Evolutionary conservation across 2,113 vertebrate genomes (phyloP), one percentile per base, ranked within the genome.

Genomic region (Phainopepla nitens): DNA sequence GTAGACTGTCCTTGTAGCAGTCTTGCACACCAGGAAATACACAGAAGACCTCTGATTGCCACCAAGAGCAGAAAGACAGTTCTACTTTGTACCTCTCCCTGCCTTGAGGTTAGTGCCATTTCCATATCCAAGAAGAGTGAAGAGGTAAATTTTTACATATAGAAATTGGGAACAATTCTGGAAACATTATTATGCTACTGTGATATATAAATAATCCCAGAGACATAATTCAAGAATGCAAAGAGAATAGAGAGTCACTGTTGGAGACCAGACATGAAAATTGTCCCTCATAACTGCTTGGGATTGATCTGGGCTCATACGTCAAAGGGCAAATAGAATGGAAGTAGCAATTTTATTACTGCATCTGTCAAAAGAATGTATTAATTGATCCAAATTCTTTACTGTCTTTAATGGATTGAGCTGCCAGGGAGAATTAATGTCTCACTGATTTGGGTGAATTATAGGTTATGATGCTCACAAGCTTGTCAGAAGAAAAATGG

Each of bases 331-430:
- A 94, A 71, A 71, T 31, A 53, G 87, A 92, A 96, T 92, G 65
- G 60, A 97, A 95, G 80, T 36, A 92, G 89, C 80, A 91, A 95
- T 95, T 96, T 97, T 87, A 96, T 94, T 94, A 89, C 86, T 56
- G 65, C 1, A 0, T 94, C 93, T 96, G 95, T 97, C 93, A 96
- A 78, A 94, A 84, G 24, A 94, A 94, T 71, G 89, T 94, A 94
- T 95, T 94, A 97, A 97, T 97, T 97, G 95, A 96, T 96, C 83
- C 77, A 92, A 92, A 92, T 94, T 94, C 91, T 91, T 89, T 89
- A 79, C 93, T 78, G n/a, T 94, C 93, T 94, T 84, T 92, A 97
- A 94, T 91, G 91, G 94, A 96, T 92, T 95, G 93, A 97, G 93
- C 89, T 96, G 94, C 83, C 95, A 95, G 65, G 78, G 83, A 92